Evolutionary conservation across 2,113 vertebrate species (phyloP).

Genomic region (Chinchilla lanigera): DNA sequence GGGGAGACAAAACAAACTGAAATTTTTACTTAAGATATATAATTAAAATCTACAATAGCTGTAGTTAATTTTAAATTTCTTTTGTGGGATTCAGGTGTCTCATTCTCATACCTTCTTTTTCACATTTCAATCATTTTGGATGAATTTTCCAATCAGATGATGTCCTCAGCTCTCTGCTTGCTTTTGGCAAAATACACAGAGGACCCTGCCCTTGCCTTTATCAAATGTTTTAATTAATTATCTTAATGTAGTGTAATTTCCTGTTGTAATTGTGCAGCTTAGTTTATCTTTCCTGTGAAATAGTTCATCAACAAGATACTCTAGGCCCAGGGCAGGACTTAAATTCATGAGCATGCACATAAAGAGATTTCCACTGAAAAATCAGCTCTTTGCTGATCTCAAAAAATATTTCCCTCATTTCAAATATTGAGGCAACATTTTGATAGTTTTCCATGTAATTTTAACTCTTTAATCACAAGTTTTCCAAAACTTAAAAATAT

Average conservation of each 20-base stretch:
- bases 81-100: background rate
- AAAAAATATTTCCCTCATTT: background rate
- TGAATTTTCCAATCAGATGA: slow-evolving; percentile 15
- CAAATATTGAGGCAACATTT: background rate
- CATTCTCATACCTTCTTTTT: background rate
- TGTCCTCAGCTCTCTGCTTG: background rate
- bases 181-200: slow-evolving; percentile 10
- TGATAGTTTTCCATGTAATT: background rate
- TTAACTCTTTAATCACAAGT: background rate
- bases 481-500: background rate
- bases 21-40: background rate
- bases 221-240: slow-evolving; percentile 30
- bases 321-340: background rate
- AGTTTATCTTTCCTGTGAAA: background rate
- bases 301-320: background rate
- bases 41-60: background rate
- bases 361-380: background rate
- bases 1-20: background rate
- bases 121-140: slow-evolving; percentile 6
- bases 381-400: background rate
- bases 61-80: slow-evolving; percentile 38
- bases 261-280: background rate
- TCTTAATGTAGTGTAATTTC: slow-evolving; percentile 30
- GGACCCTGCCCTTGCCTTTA: background rate
- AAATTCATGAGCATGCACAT: background rate